phyloP scores from a whole-genome alignment of 2,113 vertebrate genomes.

The Aleadryas rufinucha region DNA sequence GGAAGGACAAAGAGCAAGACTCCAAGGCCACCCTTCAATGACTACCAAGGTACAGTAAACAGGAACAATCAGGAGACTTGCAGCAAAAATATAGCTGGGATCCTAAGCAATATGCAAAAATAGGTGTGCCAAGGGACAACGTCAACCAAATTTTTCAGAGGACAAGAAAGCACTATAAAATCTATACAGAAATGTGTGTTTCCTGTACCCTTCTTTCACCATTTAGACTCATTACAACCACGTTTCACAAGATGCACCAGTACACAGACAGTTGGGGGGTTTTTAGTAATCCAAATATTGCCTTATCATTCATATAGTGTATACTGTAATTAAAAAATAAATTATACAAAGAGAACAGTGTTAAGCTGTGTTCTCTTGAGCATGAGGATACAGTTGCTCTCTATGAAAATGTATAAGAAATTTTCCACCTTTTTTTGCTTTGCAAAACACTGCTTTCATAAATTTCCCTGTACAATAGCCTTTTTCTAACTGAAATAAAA shows the following conservation, averaged over 20 bases:
- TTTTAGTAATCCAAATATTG: not conserved
- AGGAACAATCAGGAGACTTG: not conserved
- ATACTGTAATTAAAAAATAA: not conserved
- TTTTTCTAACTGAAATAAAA: not conserved
- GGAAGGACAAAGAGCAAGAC: not conserved
- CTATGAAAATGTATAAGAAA: not conserved
- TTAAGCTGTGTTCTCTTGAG: not conserved
- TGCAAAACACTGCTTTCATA: not conserved
- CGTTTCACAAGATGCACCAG: not conserved
- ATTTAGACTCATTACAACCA: not conserved
- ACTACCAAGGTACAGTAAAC: not conserved
- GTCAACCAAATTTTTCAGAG: not conserved
- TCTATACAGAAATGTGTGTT: not conserved
- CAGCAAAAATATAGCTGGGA: not conserved
- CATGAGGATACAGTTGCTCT: not conserved
- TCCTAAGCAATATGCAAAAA: not conserved
- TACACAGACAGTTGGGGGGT: rapidly evolving
- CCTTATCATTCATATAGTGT: not conserved
- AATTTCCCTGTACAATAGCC: not conserved
- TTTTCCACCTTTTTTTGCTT: not conserved
- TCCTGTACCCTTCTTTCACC: not conserved
- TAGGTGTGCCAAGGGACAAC: not conserved
- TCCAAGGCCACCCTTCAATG: too few species aligned
- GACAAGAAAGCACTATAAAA: not conserved
- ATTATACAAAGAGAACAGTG: not conserved